Evolutionary conservation across 1,140 invertebrate genomes (phyloP), one percentile per base, ranked within the genome.

Genomic region (Orius laevigatus): DNA sequence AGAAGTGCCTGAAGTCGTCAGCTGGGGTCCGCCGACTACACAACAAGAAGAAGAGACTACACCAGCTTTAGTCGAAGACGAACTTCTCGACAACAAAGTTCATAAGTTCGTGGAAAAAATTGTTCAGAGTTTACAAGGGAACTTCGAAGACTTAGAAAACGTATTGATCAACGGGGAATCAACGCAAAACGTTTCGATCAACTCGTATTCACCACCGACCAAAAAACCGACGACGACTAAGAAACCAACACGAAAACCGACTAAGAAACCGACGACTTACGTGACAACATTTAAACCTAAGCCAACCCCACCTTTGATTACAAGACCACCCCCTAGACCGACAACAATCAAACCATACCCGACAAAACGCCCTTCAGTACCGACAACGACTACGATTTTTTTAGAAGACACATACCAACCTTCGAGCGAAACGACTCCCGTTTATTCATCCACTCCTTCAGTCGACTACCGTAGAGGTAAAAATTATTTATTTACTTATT

Each of bases 51-150:
- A 52, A 10, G 75, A 79, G 47, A 74, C 79, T 2, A 83, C 81
- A 0, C 79, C 81, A 0, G 67, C 69, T 2, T 76, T 81, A 46
- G 70, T 81, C 47, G 79, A 83, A 58, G 81, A 86, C 54, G 75
- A 76, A 1, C 74, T 75, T 41, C 61, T 86, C 8, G 78, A 81
- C 50, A 74, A 80, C 8, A 86, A 85, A 65, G 78, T 87, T 55
- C 81, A 84, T 55, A 68, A 75, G 0, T 80, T 88, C 58, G 83
- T 88, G 0, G 77, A 81, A 56, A 84, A 85, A 60, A 80, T 86
- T 12, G 81, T 86, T 6, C 73, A 82, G 52, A 84, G 81, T 14
- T 63, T 88, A 1, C 79, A 84, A 62, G 80, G 75, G 11, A 84
- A 84, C 16, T 86, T 88, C 58, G 73, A 83, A 52, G 79, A 80